Conservation (phyloP, 2,888 invertebrate genomes). For the Drepana falcataria region DNA sequence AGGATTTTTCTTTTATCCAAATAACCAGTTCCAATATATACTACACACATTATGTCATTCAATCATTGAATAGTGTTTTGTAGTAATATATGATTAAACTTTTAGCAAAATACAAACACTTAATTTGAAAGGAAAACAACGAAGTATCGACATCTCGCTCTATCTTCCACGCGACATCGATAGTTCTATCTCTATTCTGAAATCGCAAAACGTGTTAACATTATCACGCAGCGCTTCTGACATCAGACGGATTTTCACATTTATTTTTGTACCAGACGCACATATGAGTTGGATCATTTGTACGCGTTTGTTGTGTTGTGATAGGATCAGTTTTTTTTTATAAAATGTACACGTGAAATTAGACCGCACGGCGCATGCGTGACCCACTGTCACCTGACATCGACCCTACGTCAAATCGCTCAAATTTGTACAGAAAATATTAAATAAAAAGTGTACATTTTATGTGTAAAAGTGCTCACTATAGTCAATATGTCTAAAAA, state of each 20-base stretch:
- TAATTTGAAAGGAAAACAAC: no score
- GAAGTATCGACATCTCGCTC: neutral
- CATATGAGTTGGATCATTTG: constrained; percentile 18
- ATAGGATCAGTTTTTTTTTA: neutral
- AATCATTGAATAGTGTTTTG: no score
- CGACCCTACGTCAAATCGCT: neutral
- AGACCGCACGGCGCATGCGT: constrained; percentile 18
- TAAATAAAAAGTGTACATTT: constrained; percentile 19
- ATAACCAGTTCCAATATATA: no score
- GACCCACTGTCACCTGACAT: constrained; percentile 12
- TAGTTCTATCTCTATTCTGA: neutral
- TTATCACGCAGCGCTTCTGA: constrained; percentile 5
- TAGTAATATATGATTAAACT: no score
- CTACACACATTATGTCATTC: no score
- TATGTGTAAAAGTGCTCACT: neutral
- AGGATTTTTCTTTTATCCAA: no score
- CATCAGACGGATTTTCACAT: constrained; percentile 26
- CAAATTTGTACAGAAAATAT: neutral
- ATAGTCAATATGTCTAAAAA: constrained; percentile 42
- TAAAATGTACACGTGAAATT: neutral
- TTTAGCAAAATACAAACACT: no score
- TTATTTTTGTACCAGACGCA: constrained; percentile 26
- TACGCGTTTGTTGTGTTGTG: constrained; percentile 8
- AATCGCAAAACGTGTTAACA: constrained; percentile 2
- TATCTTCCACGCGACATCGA: neutral